A percentile compares a stretch with the other conserved stretches of the same genome.
Evolutionary conservation across 2,113 vertebrate species (phyloP).

Genomic region (Hydrolagus affinis): DNA sequence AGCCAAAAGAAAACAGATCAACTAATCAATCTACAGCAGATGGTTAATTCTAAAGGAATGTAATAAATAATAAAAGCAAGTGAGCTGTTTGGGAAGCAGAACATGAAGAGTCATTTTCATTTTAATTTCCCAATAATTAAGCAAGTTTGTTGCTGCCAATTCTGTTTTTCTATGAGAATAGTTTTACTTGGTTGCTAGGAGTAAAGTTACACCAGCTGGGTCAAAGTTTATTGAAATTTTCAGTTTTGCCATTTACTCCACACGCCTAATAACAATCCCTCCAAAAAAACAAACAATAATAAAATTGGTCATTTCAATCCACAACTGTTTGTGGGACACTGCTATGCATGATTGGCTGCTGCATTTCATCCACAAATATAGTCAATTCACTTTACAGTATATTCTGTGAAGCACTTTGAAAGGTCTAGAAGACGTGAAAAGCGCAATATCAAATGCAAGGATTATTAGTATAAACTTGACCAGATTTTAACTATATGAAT

Average conservation of each 20-base stretch:
- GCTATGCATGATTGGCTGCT: too few species aligned
- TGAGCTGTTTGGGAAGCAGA: neutral
- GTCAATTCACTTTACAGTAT: too few species aligned
- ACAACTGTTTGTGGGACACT: too few species aligned
- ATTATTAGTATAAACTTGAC: too few species aligned
- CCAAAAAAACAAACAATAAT: too few species aligned
- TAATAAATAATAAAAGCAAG: neutral
- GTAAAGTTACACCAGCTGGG: neutral
- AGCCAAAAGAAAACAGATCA: neutral
- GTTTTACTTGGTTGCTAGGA: neutral
- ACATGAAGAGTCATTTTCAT: neutral
- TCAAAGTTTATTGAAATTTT: neutral
- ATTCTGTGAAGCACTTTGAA: too few species aligned
- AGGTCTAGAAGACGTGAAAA: too few species aligned
- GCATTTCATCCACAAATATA: too few species aligned
- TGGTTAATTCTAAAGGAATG: neutral
- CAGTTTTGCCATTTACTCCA: neutral
- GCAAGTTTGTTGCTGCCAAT: neutral
- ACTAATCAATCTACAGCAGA: neutral
- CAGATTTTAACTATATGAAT: neutral
- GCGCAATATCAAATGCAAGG: too few species aligned
- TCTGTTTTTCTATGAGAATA: neutral
- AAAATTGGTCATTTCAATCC: too few species aligned
- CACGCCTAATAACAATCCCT: too few species aligned
- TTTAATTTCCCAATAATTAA: neutral